Evolutionary conservation across 2,888 invertebrate genomes (phyloP).

Genomic region (Microctonus brassicae): DNA sequence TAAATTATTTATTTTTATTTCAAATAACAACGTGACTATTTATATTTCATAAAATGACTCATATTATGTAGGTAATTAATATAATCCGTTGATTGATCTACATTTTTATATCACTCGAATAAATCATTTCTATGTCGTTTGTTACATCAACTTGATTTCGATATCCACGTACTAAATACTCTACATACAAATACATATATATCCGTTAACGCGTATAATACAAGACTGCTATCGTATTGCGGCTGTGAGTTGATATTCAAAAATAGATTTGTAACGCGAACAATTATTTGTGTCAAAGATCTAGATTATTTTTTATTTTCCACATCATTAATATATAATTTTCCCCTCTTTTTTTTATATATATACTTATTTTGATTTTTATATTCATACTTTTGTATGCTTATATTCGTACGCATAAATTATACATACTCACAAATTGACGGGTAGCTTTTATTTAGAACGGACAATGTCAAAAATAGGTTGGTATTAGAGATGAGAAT

Average conservation of each 20-base stretch:
- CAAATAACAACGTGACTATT: too few species aligned
- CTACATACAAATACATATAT: background rate
- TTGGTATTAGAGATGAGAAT: constrained; percentile 39
- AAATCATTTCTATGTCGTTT: background rate
- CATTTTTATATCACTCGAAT: background rate
- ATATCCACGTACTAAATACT: constrained; percentile 3
- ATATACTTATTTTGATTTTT: background rate
- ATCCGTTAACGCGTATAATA: background rate
- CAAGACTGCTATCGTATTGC: constrained; percentile 23
- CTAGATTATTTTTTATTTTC: constrained; percentile 18
- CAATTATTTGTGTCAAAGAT: constrained; percentile 34
- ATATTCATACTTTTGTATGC: background rate
- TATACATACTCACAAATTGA: constrained; percentile 8
- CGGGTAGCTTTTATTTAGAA: constrained; percentile 3
- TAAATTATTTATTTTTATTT: too few species aligned
- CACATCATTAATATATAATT: background rate
- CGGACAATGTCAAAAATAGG: constrained; percentile 15
- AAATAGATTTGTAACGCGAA: constrained; percentile 30
- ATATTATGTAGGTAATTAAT: background rate
- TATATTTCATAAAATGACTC: too few species aligned
- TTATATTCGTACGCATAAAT: background rate
- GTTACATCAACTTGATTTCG: constrained; percentile 12
- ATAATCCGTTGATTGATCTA: background rate
- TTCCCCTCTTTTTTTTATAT: background rate
- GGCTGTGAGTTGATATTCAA: constrained; percentile 17